Evolutionary conservation across 2,797 vertebrate genomes (phyloP).

Genomic region (Myotis planiceps): DNA sequence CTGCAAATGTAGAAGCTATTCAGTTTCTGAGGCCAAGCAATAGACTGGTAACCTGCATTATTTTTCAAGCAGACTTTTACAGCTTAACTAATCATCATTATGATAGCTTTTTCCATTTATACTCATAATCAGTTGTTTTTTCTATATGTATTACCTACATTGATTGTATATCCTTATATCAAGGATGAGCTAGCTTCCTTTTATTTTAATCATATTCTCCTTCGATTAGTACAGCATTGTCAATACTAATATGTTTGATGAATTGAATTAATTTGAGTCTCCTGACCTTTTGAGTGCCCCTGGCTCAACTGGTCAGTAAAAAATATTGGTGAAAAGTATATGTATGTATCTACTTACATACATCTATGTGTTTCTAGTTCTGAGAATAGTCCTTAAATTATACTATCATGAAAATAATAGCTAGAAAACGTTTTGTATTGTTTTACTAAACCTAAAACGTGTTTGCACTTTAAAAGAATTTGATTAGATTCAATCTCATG

Average conservation of each 20-base stretch:
- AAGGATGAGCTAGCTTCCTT: background rate
- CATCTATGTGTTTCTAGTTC: background rate
- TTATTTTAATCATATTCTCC: conserved; percentile 7
- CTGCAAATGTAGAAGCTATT: background rate
- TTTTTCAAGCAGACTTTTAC: background rate
- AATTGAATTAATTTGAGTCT: conserved; percentile 5
- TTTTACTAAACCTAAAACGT: background rate
- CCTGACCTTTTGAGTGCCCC: background rate
- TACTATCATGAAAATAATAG: background rate
- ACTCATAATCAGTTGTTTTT: background rate
- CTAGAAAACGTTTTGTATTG: background rate
- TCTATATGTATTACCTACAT: background rate
- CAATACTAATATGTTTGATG: background rate
- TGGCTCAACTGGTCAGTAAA: background rate
- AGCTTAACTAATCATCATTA: background rate
- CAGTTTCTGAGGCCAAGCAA: background rate
- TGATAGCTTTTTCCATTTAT: background rate
- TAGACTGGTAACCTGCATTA: background rate
- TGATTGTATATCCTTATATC: background rate
- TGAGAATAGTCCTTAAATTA: background rate
- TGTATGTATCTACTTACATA: background rate
- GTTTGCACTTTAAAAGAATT: background rate
- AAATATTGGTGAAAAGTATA: background rate
- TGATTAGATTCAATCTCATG: background rate
- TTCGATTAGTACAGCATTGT: background rate